These are phyloP conservation scores for Drosophila eugracilis DNA, from an alignment of 1,140 invertebrate genomes.

Conservation along the genomic window DNA sequence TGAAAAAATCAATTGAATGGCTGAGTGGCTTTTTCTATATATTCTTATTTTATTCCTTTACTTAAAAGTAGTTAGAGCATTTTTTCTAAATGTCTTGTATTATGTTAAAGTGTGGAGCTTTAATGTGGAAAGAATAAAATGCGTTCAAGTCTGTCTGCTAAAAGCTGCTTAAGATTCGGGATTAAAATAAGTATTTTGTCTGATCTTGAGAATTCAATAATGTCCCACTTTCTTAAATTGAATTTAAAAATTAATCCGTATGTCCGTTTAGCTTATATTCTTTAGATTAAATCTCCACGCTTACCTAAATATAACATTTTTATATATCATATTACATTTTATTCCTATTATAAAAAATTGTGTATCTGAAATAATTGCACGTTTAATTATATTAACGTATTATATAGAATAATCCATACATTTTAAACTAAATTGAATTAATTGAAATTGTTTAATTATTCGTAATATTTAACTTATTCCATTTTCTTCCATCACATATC, in stretches of 20 bases:
- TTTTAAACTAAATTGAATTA: slow-evolving; percentile 14
- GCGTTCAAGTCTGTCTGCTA: slow-evolving; percentile 2
- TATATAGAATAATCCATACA: neutral
- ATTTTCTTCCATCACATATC: slow-evolving; percentile 6
- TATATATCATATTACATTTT: slow-evolving; percentile 14
- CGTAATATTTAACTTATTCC: slow-evolving; percentile 1
- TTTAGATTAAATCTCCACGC: slow-evolving; percentile 11
- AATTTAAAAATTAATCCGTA: neutral
- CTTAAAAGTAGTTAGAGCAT: slow-evolving; percentile 56
- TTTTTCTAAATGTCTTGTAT: slow-evolving; percentile 29
- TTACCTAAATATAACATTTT: slow-evolving; percentile 9
- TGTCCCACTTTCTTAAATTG: neutral
- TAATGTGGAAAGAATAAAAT: neutral
- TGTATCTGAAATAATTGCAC: slow-evolving; percentile 20
- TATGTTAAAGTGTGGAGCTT: slow-evolving; percentile 30
- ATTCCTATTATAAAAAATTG: slow-evolving; percentile 16
- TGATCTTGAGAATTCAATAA: neutral
- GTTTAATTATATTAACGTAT: slow-evolving; percentile 24
- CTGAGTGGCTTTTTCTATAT: slow-evolving; percentile 74
- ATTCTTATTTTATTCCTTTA: slow-evolving; percentile 63
- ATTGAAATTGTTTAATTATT: slow-evolving; percentile 3
- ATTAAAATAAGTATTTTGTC: neutral
- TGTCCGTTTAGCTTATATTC: neutral
- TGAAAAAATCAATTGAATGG: slow-evolving; percentile 62
- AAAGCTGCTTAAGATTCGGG: neutral